Evolutionary conservation across 1,140 invertebrate species (phyloP).

Genomic region (Heliconius himera): DNA sequence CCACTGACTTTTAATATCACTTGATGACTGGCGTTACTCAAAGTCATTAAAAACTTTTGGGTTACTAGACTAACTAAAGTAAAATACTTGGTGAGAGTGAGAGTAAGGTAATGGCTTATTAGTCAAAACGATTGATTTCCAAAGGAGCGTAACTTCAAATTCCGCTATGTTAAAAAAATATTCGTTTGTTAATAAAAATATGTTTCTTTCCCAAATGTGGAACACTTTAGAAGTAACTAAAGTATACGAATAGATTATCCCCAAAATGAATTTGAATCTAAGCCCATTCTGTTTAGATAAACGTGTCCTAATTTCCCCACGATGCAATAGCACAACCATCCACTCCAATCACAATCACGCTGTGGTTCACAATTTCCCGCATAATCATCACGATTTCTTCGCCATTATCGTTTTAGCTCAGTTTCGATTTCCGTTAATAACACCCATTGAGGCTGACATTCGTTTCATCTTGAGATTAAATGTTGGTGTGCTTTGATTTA

Average conservation of each 20-base stretch:
- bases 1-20: no score
- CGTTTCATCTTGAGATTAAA: conserved; percentile 5
- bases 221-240: neutral
- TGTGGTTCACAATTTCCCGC: conserved; percentile 15
- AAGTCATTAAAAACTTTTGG: no score
- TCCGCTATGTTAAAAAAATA: no score
- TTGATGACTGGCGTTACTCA: no score
- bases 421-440: conserved; percentile 3
- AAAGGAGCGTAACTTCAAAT: no score
- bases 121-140: no score
- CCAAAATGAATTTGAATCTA: neutral
- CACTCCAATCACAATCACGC: conserved; percentile 9
- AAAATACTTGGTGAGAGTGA: no score
- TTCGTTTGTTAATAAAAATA: no score
- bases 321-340: neutral
- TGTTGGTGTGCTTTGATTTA: no score
- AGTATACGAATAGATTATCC: neutral
- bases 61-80: no score
- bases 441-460: neutral
- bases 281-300: neutral
- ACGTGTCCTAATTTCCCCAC: neutral
- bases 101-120: no score
- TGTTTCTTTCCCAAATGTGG: no score
- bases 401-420: neutral
- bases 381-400: conserved; percentile 9